These are phyloP conservation scores for Synergus gifuensis DNA, from an alignment of 2,888 invertebrate genomes.

Conservation along the genomic window DNA sequence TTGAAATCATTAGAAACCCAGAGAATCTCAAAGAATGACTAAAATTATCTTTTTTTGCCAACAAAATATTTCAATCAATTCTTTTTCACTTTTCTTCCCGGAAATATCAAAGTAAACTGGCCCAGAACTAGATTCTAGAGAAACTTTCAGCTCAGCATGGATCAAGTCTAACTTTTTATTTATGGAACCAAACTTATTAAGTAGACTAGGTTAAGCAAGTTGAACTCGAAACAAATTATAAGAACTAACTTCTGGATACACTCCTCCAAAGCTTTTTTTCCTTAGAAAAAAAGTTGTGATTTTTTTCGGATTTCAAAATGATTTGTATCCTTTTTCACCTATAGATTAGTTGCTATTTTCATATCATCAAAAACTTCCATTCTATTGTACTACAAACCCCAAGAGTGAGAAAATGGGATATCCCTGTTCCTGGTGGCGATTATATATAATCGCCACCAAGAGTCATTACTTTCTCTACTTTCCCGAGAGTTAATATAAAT, in stretches of 20 bases:
- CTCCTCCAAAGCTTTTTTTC: neutral
- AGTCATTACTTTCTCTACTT: neutral
- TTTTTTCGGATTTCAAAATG: neutral
- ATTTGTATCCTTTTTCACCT: neutral
- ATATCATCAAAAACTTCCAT: neutral
- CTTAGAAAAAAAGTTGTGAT: neutral
- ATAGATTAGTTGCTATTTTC: neutral
- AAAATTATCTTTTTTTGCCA: neutral
- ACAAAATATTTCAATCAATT: neutral
- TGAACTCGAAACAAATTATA: neutral
- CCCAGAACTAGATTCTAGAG: conserved; percentile 25
- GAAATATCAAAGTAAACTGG: conserved; percentile 26
- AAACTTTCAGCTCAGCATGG: conserved; percentile 19
- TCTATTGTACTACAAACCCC: neutral
- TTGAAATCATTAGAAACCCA: too few relatives aligned
- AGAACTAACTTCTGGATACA: conserved; percentile 17
- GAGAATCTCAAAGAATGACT: neutral
- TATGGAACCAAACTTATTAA: conserved; percentile 34
- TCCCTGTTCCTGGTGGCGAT: neutral
- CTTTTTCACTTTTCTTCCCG: conserved; percentile 16
- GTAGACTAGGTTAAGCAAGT: conserved; percentile 17
- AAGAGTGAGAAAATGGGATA: neutral
- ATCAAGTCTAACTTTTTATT: conserved; percentile 25
- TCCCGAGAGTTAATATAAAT: neutral
- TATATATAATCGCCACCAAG: neutral